These are phyloP conservation scores for Pluvianellus socialis DNA, from an alignment of 2,113 vertebrate species.

Conservation along the genomic window DNA sequence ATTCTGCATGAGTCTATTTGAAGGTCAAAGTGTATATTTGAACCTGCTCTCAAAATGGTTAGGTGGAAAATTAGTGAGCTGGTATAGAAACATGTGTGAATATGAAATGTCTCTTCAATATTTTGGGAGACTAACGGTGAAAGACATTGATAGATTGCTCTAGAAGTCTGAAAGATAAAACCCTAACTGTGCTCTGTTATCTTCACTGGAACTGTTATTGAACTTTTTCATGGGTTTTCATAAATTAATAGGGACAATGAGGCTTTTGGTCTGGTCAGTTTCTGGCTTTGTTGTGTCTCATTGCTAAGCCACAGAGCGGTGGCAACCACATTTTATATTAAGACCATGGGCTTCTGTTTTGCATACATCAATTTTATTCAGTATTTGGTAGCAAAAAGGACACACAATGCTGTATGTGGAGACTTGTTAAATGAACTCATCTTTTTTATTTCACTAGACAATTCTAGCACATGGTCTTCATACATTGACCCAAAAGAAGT, in stretches of 20 bases:
- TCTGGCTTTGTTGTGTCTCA: background rate
- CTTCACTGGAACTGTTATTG: background rate
- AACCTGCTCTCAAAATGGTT: background rate
- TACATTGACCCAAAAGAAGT: background rate
- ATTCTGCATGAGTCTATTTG: background rate
- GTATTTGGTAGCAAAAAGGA: background rate
- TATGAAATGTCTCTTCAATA: background rate
- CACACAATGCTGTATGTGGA: accelerated
- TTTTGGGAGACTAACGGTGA: background rate
- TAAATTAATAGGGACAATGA: background rate
- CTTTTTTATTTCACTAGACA: background rate
- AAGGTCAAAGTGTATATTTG: background rate
- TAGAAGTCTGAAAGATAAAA: background rate
- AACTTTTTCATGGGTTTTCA: background rate
- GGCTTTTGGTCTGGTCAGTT: background rate
- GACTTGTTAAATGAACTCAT: accelerated
- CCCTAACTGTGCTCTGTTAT: background rate
- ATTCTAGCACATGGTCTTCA: background rate
- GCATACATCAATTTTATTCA: background rate
- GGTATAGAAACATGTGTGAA: background rate
- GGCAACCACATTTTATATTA: background rate
- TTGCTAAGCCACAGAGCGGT: background rate
- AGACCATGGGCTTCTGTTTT: background rate
- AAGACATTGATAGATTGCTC: background rate
- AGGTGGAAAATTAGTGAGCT: background rate